Conservation (phyloP, 2,888 invertebrate genomes). For the Cheilosia variabilis region DNA sequence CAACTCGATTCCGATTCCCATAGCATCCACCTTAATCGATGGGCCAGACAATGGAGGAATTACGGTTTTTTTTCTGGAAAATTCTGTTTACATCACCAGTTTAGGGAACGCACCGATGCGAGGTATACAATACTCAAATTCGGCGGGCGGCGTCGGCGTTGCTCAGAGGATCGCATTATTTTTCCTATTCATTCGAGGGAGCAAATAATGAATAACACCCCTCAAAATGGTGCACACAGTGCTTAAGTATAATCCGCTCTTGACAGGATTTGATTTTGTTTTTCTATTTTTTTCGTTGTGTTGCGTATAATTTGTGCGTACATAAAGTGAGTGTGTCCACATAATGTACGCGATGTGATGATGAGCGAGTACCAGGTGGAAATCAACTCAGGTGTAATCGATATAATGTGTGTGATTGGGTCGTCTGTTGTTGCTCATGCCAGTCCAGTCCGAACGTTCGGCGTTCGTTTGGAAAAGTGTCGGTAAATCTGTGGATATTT, state of each 20-base stretch:
- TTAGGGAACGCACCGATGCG: slow-evolving; percentile 59
- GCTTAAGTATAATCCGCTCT: slow-evolving; percentile 55
- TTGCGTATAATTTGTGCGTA: slow-evolving; percentile 6
- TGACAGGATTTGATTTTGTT: slow-evolving; percentile 47
- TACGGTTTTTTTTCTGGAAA: slow-evolving; percentile 31
- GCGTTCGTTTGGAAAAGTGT: too few species aligned
- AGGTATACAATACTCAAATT: slow-evolving; percentile 47
- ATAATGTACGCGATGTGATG: slow-evolving; percentile 9
- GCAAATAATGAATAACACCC: slow-evolving; percentile 61
- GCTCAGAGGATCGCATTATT: slow-evolving; percentile 25
- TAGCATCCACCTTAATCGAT: slow-evolving; percentile 67
- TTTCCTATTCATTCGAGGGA: slow-evolving; percentile 59
- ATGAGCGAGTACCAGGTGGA: slow-evolving; percentile 57
- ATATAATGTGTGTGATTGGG: background rate
- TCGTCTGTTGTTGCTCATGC: background rate
- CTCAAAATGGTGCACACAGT: slow-evolving; percentile 45
- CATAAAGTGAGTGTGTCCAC: slow-evolving; percentile 8
- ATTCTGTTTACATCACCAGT: slow-evolving; percentile 44
- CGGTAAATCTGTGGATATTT: background rate
- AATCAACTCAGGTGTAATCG: slow-evolving; percentile 62
- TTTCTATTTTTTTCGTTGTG: slow-evolving; percentile 22
- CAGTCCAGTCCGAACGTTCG: background rate
- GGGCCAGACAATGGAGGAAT: slow-evolving; percentile 51
- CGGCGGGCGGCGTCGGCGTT: slow-evolving; percentile 13
- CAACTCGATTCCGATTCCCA: slow-evolving; percentile 60